A percentile compares a stretch with the other conserved stretches of the same genome.
These are phyloP conservation scores for Trachelus troglodyta DNA, from an alignment of 2,888 invertebrate species.

Conservation along the genomic window DNA sequence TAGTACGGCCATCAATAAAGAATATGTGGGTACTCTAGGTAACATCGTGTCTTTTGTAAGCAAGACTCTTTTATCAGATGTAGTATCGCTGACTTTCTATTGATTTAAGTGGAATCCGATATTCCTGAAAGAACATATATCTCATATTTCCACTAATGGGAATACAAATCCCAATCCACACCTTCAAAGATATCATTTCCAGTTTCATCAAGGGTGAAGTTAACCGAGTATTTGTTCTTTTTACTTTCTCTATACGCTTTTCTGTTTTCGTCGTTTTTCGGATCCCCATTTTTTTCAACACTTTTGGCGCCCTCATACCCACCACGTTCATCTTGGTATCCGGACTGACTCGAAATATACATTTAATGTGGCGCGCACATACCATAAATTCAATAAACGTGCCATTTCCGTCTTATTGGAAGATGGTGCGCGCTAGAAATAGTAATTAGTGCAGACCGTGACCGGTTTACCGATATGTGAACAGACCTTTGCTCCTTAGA, in stretches of 20 bases:
- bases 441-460: conserved; percentile 24
- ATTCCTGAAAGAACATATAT: too few species aligned
- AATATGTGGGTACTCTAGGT: too few species aligned
- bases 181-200: not conserved
- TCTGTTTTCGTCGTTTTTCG: too few species aligned
- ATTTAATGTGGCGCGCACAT: conserved; percentile 23
- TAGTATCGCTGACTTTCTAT: too few species aligned
- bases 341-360: conserved; percentile 11
- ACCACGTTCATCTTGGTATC: not conserved
- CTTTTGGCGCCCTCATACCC: too few species aligned
- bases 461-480: conserved; percentile 17
- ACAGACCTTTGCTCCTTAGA: too few species aligned
- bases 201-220: not conserved
- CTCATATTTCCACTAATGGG: not conserved
- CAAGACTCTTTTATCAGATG: too few species aligned
- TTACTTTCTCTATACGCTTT: too few species aligned
- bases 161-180: not conserved
- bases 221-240: not conserved
- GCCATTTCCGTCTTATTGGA: conserved; percentile 21
- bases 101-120: too few species aligned
- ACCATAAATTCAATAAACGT: conserved; percentile 25
- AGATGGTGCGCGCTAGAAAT: conserved; percentile 17
- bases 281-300: too few species aligned
- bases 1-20: too few species aligned
- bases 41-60: too few species aligned